Base-by-base conservation (phyloP, 2,888 invertebrate genomes). In the Silvanus unidentatus region DNA sequence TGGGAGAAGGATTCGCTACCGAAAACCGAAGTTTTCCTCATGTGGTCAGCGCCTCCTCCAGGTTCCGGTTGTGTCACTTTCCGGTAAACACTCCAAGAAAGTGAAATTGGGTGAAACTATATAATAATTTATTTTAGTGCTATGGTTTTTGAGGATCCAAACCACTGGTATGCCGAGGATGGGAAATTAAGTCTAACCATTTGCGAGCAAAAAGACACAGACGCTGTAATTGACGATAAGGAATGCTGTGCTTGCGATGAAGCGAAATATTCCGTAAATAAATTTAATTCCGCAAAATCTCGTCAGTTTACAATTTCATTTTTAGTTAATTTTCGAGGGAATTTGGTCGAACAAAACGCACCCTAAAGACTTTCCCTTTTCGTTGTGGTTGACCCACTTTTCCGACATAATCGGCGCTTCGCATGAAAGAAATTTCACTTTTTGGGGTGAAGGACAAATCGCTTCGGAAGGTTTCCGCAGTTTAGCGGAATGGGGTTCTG, bases 341-440 rank as follows among this genome's bases (percentile, higher is more conserved):
- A 78, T 94, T 43, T 99, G 98, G 98, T 95, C 96, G 0, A 81
- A 88, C 56, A 82, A 86, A 63, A 95, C 96, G 0, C 98, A 99
- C 70, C 97, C 98, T 0, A 96, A 89, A 72, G 88, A 97, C 72
- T 99, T 91, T 72, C 98, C 98, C 0, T 81, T 80, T 63, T 88
- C 91, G 32, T 75, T 88, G 50, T 94, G 92, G 86, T 72, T 94
- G 49, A 91, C 95, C 0, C 95, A 97, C 72, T 99, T 98, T 77
- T 96, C 96, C 1, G 97, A 98, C 70, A 82, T 99, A 10, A 89
- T 99, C 60, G 96, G 95, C 1, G 95, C 93, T 16, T 88, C 95
- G 0, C 98, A 99, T 65, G 86, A 86, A 16, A 79, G 81, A 35
- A 90, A 92, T 68, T 89, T 87, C 61, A 81, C 85, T 37, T 95